Conservation (phyloP, 30 jellyfish, hydroid and myxozoan species). For the Chrysaora quinquecirrha region DNA sequence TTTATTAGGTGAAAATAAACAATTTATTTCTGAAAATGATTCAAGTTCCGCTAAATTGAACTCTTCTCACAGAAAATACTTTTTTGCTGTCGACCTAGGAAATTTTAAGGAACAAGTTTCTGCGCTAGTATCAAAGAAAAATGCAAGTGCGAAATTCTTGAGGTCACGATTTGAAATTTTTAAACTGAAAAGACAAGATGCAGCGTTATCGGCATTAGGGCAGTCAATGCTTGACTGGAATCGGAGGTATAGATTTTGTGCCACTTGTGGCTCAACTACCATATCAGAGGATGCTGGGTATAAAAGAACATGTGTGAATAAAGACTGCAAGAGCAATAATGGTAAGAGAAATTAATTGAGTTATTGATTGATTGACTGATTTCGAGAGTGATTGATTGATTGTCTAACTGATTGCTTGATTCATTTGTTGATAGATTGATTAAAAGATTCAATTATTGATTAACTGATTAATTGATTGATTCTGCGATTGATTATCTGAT, state of each 20-base stretch:
- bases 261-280: conserved; percentile 75
- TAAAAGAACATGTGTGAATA: conserved; percentile 64
- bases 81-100: conserved; percentile 25
- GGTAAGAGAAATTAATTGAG: conserved; percentile 66
- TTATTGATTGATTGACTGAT: too few species aligned
- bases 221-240: conserved; percentile 85
- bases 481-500: too few species aligned
- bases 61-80: background rate
- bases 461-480: too few species aligned
- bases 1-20: conserved; percentile 23
- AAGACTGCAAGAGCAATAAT: conserved; percentile 54
- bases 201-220: conserved; percentile 71
- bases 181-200: conserved; percentile 43
- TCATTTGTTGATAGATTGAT: too few species aligned
- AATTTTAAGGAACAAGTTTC: background rate
- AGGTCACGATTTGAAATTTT: conserved; percentile 40
- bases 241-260: conserved; percentile 62
- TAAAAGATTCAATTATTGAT: too few species aligned
- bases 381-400: too few species aligned
- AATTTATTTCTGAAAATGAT: background rate
- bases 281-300: conserved; percentile 74
- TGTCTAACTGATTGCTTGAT: too few species aligned
- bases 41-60: background rate
- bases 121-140: conserved; percentile 7
- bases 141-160: background rate